A percentile compares a stretch with the other conserved stretches of the same genome.
Conservation (phyloP, 2,113 vertebrate species). For the Thamnophis sirtalis region DNA sequence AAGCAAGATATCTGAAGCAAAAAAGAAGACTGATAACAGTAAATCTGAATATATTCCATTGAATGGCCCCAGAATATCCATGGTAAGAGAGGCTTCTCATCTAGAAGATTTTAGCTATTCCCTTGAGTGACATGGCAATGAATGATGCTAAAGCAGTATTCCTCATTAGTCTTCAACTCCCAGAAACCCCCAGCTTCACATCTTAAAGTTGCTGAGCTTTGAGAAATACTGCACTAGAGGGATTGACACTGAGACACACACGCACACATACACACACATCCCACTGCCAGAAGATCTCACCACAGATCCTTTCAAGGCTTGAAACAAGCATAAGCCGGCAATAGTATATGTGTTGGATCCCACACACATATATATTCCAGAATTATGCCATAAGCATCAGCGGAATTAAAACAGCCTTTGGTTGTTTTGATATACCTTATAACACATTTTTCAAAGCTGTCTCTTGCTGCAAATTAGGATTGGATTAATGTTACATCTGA, state of each 20-base stretch:
- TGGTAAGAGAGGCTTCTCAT: neutral
- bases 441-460: neutral
- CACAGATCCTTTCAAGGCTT: neutral
- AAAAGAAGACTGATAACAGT: neutral
- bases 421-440: constrained; percentile 3
- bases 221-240: neutral
- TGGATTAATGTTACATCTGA: constrained; percentile 45
- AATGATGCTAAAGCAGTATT: neutral
- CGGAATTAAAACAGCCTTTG: neutral
- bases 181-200: neutral
- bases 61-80: neutral
- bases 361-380: neutral
- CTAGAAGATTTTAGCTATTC: neutral
- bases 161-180: neutral
- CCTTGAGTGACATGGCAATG: neutral
- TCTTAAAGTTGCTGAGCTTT: neutral
- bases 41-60: neutral
- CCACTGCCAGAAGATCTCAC: neutral
- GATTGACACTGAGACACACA: neutral
- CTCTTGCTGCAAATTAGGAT: constrained; percentile 15
- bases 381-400: neutral
- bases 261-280: too few species aligned
- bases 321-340: neutral
- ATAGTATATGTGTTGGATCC: neutral
- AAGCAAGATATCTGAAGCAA: neutral